These are phyloP conservation scores for Parasteatoda tepidariorum DNA, from an alignment of 1,140 invertebrate genomes.

Conservation along the genomic window DNA sequence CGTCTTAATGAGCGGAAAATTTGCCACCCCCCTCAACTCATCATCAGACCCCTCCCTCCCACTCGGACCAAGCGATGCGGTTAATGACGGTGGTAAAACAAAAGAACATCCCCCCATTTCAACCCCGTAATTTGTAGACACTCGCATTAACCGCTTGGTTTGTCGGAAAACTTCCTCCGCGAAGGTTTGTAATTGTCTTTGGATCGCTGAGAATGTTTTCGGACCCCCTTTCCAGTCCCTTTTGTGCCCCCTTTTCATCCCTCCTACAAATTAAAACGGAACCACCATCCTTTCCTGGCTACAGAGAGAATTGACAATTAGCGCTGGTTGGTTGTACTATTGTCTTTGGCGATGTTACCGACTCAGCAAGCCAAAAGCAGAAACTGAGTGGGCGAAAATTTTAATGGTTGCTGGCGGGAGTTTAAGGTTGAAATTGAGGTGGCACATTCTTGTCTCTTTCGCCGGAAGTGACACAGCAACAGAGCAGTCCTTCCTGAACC, in stretches of 20 bases:
- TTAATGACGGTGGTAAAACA: constrained; percentile 35
- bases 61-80: constrained; percentile 26
- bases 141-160: not conserved
- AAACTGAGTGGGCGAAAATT: constrained; percentile 35
- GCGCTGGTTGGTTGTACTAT: not conserved
- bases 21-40: not conserved
- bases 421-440: not conserved
- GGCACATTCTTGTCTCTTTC: not conserved
- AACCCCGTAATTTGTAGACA: not conserved
- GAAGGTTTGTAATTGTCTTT: not conserved
- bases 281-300: constrained; percentile 18
- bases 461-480: constrained; percentile 10
- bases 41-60: not conserved
- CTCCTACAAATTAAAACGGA: constrained; percentile 43
- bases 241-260: not conserved
- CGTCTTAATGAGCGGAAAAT: constrained; percentile 51
- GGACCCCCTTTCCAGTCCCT: not conserved
- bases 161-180: not conserved
- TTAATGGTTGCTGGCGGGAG: constrained; percentile 19
- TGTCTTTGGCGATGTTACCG: constrained; percentile 30
- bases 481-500: not conserved
- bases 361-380: too few relatives aligned
- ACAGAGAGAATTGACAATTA: constrained; percentile 18
- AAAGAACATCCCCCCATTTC: not conserved
- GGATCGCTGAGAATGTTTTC: not conserved